These are phyloP conservation scores for Petrolisthes cinctipes DNA, from an alignment of 2,888 invertebrate species.

Conservation along the genomic window DNA sequence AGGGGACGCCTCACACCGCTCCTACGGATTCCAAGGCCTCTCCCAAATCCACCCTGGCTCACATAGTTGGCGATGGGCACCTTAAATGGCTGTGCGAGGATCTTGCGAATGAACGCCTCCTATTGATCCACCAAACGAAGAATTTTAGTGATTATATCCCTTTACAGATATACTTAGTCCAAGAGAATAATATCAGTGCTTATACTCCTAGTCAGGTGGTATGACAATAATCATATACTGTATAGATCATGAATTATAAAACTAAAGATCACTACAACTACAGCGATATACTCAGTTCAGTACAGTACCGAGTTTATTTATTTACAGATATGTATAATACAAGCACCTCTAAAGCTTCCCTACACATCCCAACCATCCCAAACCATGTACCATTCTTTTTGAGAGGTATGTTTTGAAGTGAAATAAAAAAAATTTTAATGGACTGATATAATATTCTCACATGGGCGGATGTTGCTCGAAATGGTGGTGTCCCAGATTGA, in stretches of 20 bases:
- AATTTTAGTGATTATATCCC: background rate
- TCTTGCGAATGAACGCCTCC: conserved; percentile 85
- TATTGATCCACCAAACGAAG: conserved; percentile 68
- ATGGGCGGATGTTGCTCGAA: conserved; percentile 32
- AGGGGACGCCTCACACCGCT: conserved; percentile 78
- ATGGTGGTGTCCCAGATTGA: background rate
- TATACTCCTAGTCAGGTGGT: too few species aligned
- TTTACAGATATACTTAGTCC: background rate
- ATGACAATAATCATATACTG: too few species aligned
- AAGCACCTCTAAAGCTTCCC: background rate
- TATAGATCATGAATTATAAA: too few species aligned
- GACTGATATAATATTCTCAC: conserved; percentile 13
- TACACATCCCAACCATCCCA: background rate
- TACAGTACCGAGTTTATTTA: background rate
- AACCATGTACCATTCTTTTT: background rate
- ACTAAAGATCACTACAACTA: background rate
- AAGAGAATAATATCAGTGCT: background rate
- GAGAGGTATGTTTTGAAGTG: background rate
- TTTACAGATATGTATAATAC: background rate
- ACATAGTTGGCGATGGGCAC: conserved; percentile 93
- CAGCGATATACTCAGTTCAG: background rate
- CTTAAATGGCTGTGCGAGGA: conserved; percentile 87
- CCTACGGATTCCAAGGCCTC: conserved; percentile 83
- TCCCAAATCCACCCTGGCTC: conserved; percentile 79
- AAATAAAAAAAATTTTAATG: background rate